Percentiles rank a stretch among this genome's conserved stretches.
phyloP scores from a whole-genome alignment of 1,140 invertebrate species.

The Formica exsecta region DNA sequence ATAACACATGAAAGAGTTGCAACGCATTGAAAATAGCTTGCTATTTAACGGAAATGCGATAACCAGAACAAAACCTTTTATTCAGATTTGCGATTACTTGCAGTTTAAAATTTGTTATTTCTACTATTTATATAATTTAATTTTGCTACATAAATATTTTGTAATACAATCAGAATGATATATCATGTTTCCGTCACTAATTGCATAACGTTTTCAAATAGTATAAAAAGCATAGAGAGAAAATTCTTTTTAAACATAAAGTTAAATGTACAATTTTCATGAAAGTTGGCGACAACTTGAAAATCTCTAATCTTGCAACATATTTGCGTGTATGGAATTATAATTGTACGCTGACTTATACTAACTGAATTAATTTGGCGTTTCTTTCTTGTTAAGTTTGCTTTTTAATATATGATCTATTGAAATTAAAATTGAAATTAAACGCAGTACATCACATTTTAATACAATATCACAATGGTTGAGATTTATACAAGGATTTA shows the following conservation, averaged over 20 bases:
- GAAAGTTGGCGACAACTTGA: background rate
- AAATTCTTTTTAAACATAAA: slow-evolving; percentile 7
- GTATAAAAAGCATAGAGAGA: background rate
- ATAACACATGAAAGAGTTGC: background rate
- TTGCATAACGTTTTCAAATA: background rate
- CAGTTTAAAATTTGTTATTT: background rate
- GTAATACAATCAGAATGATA: background rate
- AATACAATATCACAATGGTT: background rate
- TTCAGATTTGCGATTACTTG: background rate
- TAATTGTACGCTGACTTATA: background rate
- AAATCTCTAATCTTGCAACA: background rate
- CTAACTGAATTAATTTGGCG: background rate
- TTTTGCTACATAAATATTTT: background rate
- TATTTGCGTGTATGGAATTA: slow-evolving; percentile 24
- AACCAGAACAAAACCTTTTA: slow-evolving; percentile 6
- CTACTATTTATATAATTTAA: background rate
- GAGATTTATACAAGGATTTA: background rate
- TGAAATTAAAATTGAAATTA: background rate
- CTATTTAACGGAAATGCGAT: background rate
- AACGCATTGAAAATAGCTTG: background rate
- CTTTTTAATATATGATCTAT: background rate
- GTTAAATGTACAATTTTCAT: background rate
- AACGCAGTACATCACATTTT: background rate
- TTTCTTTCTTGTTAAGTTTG: background rate
- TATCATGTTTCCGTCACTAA: background rate